These are phyloP conservation scores for Thalassoma bifasciatum DNA, from an alignment of 2,113 vertebrate genomes.

Conservation along the genomic window DNA sequence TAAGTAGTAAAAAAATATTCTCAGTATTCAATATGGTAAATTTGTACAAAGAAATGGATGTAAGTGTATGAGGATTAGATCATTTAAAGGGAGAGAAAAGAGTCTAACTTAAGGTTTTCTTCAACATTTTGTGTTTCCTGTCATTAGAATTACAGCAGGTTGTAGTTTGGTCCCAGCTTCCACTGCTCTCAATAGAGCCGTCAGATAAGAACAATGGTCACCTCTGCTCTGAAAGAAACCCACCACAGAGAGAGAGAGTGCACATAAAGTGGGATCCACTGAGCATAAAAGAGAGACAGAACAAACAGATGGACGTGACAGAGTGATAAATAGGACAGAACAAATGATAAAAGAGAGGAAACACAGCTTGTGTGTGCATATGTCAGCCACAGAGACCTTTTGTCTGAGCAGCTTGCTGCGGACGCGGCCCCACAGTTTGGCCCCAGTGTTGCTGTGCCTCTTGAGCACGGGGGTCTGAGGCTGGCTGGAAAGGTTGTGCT, in stretches of 20 bases:
- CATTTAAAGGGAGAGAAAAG: too few relatives aligned
- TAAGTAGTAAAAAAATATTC: neutral
- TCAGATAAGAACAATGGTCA: conserved; percentile 61
- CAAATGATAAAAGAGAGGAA: conserved; percentile 53
- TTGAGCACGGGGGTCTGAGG: conserved; percentile 85
- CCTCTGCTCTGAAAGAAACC: conserved; percentile 31
- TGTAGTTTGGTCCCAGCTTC: conserved; percentile 12
- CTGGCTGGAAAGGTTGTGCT: conserved; percentile 70
- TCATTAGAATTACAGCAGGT: neutral
- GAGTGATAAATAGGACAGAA: conserved; percentile 51
- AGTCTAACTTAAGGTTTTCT: too few relatives aligned
- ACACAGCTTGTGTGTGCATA: conserved; percentile 32
- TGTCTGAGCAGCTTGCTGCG: conserved; percentile 96
- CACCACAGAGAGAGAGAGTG: neutral
- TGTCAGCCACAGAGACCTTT: conserved; percentile 86
- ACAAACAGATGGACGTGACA: conserved; percentile 68
- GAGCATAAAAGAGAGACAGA: conserved; percentile 38
- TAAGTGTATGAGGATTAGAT: too few relatives aligned
- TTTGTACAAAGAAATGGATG: neutral
- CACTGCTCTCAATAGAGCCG: conserved; percentile 20
- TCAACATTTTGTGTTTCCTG: neutral
- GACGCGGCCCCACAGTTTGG: conserved; percentile 95
- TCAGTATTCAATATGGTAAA: neutral
- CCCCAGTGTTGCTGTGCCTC: conserved; percentile 90
- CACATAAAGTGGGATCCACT: too few relatives aligned